Evolutionary conservation across 2,113 vertebrate genomes (phyloP).

Genomic region (Leucoraja erinaceus): DNA sequence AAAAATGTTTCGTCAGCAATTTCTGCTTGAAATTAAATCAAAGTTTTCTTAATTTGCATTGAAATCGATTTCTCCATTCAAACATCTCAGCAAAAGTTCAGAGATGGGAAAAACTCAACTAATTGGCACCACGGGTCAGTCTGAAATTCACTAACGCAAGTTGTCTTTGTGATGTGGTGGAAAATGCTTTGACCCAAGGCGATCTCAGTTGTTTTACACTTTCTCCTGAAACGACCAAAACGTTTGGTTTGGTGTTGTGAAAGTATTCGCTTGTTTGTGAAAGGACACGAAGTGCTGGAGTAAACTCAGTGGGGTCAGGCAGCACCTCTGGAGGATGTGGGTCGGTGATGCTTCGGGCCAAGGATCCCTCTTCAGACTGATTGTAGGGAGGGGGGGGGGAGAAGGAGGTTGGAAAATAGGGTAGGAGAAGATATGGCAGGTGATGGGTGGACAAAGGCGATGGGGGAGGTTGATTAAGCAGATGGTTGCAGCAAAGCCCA

Average conservation of each 20-base stretch:
- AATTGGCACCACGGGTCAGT: background rate
- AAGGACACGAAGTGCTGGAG: background rate
- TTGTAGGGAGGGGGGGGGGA: no score
- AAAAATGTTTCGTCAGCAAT: background rate
- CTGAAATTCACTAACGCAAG: background rate
- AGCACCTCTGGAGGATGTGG: no score
- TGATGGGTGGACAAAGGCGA: no score
- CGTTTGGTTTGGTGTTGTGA: background rate
- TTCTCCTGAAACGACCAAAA: background rate
- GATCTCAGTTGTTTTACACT: background rate
- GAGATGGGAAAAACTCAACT: background rate
- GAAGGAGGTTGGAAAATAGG: no score
- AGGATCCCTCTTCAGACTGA: no score
- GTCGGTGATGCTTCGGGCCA: no score
- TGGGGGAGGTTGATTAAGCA: no score
- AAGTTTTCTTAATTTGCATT: background rate
- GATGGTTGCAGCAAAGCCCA: no score
- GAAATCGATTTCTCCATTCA: background rate
- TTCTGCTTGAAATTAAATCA: slow-evolving; percentile 12
- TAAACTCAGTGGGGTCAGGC: no score
- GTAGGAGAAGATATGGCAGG: no score
- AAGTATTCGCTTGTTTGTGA: background rate
- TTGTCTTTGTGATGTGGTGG: background rate
- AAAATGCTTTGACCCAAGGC: background rate
- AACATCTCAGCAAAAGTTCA: background rate